Evolutionary conservation across 2,888 invertebrate genomes (phyloP), one percentile per base, ranked within the genome.

Genomic region (Imbricaverruca yamaguchii): DNA sequence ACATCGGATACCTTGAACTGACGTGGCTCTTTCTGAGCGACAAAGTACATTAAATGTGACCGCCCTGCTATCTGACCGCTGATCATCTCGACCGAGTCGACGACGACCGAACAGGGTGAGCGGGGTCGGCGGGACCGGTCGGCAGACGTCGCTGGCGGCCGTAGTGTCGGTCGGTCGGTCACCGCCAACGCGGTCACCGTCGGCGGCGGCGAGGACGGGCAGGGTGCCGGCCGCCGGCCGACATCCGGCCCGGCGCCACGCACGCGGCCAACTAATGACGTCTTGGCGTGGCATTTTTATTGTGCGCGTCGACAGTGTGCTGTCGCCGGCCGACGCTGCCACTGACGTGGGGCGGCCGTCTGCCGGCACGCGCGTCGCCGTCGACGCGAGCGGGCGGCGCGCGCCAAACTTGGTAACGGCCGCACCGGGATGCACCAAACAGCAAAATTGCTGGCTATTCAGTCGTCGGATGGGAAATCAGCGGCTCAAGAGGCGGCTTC

Each of bases 261-360:
- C 65, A 39, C 39, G 39, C 65, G 6, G 23, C 23, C 10, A 23
- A 13, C 69, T 69, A 69, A 69, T 39, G 69, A 69, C 25, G 69
- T 15, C 69, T 69, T 69, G 69, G 39, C 69, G 69, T 69, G 69
- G 69, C 69, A 69, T 39, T 39, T 69, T 69, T 69, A 69, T 69
- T 69, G 69, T 61, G 61, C 39, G 61, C 18, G 61, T 7, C 61
- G 61, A 18, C 39, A 39, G 18, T 7, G 61, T 1, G 61, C 61
- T 61, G 61, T 18, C 7, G 18, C 61, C 18, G 13, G 3, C 18
- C 18, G 61, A 3, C 18, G 61, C 15, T 61, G 61, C 61, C 12
- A 13, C 18, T 61, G 61, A 18, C 61, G 61, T 18, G 61, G 15
- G 0, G 61, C 18, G 15, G 61, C 61, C 1, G 18, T 61, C 18